Evolutionary conservation across 2,888 invertebrate species (phyloP).

Genomic region (Tenthredo scrophulariae): DNA sequence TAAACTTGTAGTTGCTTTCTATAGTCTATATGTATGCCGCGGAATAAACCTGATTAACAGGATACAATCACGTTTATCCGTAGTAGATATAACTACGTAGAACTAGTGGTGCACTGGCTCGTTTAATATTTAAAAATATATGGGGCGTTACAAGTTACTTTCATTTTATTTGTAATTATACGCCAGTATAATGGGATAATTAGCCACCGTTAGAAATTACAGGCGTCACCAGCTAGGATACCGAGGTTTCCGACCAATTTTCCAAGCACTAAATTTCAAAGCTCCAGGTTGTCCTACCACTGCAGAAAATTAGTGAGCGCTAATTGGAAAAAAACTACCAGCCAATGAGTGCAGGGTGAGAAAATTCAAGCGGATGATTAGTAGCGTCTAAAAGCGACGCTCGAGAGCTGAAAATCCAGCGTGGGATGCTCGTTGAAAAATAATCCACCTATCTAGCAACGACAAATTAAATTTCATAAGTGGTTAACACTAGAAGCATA

Average conservation of each 20-base stretch:
- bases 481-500: constrained; percentile 5
- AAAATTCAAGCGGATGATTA: constrained; percentile 14
- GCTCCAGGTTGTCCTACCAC: constrained; percentile 3
- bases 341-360: neutral
- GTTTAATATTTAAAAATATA: constrained; percentile 8
- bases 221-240: neutral
- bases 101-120: neutral
- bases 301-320: neutral
- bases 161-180: neutral
- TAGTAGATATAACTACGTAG: neutral
- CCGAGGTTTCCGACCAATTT: constrained; percentile 34
- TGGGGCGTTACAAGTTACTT: constrained; percentile 17
- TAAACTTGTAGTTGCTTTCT: constrained; percentile 38
- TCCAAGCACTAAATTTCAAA: constrained; percentile 36
- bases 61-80: neutral
- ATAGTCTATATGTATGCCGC: constrained; percentile 4
- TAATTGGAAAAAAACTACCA: constrained; percentile 4
- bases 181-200: constrained; percentile 11
- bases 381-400: neutral
- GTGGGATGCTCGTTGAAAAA: constrained; percentile 3
- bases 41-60: constrained; percentile 41
- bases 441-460: neutral
- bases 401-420: neutral
- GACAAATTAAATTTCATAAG: constrained; percentile 24
- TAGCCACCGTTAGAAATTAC: constrained; percentile 29